Evolutionary conservation across 1,140 invertebrate species (phyloP).

Genomic region (Leptinotarsa lineolata): DNA sequence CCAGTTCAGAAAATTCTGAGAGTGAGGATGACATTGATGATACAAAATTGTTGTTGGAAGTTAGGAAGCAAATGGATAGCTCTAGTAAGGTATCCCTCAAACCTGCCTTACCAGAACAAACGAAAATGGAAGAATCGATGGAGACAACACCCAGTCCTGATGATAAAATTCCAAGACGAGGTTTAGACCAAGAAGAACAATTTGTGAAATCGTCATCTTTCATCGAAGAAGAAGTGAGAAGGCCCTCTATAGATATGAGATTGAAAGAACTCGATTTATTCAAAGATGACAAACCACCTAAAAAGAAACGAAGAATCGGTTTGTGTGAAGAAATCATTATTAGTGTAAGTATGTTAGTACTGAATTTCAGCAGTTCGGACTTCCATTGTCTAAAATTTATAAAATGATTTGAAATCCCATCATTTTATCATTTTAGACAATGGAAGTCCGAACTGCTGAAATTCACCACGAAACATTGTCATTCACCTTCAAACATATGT

Average conservation of each 20-base stretch:
- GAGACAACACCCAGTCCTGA: slow-evolving; percentile 35
- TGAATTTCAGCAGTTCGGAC: no score
- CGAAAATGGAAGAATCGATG: slow-evolving; percentile 30
- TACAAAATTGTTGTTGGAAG: slow-evolving; percentile 46
- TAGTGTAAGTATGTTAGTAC: slow-evolving; percentile 63
- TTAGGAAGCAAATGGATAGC: slow-evolving; percentile 46
- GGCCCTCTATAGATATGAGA: slow-evolving; percentile 43
- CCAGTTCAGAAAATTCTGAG: slow-evolving; percentile 61
- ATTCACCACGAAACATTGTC: no score
- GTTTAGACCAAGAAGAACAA: slow-evolving; percentile 19
- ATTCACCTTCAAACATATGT: no score
- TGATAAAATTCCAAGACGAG: slow-evolving; percentile 1
- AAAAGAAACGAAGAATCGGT: slow-evolving; percentile 58
- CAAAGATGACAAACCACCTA: slow-evolving; percentile 35
- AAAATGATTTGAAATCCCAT: no score
- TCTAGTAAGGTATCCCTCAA: slow-evolving; percentile 19
- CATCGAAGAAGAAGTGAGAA: slow-evolving; percentile 20
- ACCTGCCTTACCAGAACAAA: slow-evolving; percentile 22
- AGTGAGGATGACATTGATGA: slow-evolving; percentile 57
- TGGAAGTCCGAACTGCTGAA: no score
- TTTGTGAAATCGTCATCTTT: neutral
- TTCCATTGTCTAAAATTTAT: no score
- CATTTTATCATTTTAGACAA: no score
- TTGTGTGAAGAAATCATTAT: slow-evolving; percentile 72
- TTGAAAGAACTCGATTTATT: slow-evolving; percentile 47